Conservation (phyloP, 2,113 vertebrate species). For the Pungitius pungitius region DNA sequence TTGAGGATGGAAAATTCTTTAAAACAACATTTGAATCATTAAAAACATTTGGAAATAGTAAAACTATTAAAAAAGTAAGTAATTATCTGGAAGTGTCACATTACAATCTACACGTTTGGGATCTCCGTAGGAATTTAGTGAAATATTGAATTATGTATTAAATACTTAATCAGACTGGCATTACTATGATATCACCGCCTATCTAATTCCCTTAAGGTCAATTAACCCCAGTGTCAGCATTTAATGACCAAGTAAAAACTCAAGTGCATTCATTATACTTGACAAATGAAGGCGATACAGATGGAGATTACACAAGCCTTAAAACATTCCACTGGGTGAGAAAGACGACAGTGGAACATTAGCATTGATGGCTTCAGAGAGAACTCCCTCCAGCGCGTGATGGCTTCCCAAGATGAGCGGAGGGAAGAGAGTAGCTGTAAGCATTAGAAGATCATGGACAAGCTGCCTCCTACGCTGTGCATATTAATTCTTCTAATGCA, state of each 20-base stretch:
- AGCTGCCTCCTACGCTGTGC: constrained; percentile 58
- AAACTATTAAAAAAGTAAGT: not conserved
- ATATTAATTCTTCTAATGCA: constrained; percentile 73
- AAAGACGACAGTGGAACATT: constrained; percentile 43
- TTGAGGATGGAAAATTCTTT: not conserved
- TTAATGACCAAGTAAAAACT: constrained; percentile 48
- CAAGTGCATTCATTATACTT: constrained; percentile 47
- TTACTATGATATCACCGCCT: constrained; percentile 47
- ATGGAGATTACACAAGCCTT: constrained; percentile 34
- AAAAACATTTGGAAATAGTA: not conserved
- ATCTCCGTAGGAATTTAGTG: constrained; percentile 13
- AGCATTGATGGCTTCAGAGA: constrained; percentile 58
- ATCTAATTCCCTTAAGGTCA: constrained; percentile 53
- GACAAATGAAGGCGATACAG: constrained; percentile 50
- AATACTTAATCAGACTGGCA: constrained; percentile 37
- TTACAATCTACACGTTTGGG: constrained; percentile 1
- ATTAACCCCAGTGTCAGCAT: constrained; percentile 53
- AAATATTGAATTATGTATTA: constrained; percentile 36
- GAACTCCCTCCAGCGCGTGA: constrained; percentile 43
- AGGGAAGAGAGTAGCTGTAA: constrained; percentile 52
- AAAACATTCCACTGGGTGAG: constrained; percentile 30
- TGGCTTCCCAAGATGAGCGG: constrained; percentile 47
- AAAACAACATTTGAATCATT: not conserved
- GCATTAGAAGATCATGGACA: constrained; percentile 61
- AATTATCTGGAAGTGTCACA: constrained; percentile 1